These are phyloP conservation scores for Otocyon megalotis DNA, from an alignment of 2,113 vertebrate genomes.

Conservation along the genomic window DNA sequence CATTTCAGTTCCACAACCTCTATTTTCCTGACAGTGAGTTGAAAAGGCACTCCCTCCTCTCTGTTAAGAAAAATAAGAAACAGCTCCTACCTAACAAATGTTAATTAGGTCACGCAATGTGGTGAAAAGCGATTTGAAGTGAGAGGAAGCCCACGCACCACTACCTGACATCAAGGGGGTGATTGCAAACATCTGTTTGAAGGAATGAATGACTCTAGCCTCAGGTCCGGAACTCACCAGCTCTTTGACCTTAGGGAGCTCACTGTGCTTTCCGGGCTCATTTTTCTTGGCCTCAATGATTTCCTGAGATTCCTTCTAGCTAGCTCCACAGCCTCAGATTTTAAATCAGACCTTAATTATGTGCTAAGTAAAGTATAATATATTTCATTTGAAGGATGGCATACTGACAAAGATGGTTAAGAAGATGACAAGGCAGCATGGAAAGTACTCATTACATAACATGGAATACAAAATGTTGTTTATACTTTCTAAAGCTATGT, in stretches of 20 bases:
- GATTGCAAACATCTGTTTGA: neutral
- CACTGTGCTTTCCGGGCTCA: neutral
- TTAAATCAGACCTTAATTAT: constrained; percentile 69
- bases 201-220: neutral
- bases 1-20: constrained; percentile 20
- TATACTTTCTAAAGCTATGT: neutral
- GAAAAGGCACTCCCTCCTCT: neutral
- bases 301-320: neutral
- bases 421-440: constrained; percentile 8
- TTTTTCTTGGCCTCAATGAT: neutral
- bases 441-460: constrained; percentile 56
- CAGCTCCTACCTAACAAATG: neutral
- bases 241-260: neutral
- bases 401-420: constrained; percentile 25
- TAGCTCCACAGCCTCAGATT: constrained; percentile 25
- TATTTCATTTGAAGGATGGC: constrained; percentile 46
- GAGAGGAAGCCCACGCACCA: neutral
- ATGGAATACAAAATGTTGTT: neutral
- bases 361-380: constrained; percentile 32
- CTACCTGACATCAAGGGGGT: neutral
- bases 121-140: neutral
- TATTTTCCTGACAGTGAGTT: constrained; percentile 55
- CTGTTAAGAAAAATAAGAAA: constrained; percentile 36
- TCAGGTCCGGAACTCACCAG: neutral
- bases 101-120: constrained; percentile 3